Evolutionary conservation across 2,113 vertebrate genomes (phyloP).

Genomic region (Petrocephalus zakoni): DNA sequence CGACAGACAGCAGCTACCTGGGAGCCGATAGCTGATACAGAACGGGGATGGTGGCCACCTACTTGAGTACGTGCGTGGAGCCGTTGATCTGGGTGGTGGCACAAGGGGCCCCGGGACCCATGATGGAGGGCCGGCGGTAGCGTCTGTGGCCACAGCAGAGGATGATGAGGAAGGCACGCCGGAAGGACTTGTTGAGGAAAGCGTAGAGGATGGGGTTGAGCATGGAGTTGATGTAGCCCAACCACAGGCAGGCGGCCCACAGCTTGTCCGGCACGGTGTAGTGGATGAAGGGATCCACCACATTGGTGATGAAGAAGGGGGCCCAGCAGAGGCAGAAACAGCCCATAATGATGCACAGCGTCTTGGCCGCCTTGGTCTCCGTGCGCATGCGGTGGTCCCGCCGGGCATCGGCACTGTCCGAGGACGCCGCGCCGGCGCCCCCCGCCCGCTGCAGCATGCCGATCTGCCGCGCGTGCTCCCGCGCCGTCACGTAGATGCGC

Average conservation of each 20-base stretch:
- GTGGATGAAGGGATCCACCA: conserved; percentile 93
- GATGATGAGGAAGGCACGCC: conserved; percentile 98
- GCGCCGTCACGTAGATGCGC: conserved; percentile 91
- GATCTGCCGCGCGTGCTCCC: conserved; percentile 88
- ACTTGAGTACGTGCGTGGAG: conserved; percentile 93
- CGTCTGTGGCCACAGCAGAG: conserved; percentile 90
- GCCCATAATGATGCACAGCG: conserved; percentile 96
- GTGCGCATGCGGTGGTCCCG: conserved; percentile 89
- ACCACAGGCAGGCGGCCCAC: conserved; percentile 93
- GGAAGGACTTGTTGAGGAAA: conserved; percentile 98
- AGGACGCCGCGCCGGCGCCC: conserved; percentile 47
- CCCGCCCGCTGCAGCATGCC: conserved; percentile 81
- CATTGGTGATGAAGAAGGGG: conserved; percentile 92
- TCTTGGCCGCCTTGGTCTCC: conserved; percentile 97
- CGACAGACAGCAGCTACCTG: neutral
- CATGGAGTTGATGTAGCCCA: conserved; percentile 99
- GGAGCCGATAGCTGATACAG: neutral
- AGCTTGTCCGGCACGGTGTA: conserved; percentile 84
- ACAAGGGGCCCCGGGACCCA: conserved; percentile 73
- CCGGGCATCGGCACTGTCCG: conserved; percentile 74
- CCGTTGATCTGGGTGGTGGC: conserved; percentile 89
- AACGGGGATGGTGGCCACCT: conserved; percentile 45
- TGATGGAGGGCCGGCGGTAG: conserved; percentile 80
- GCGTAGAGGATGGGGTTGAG: conserved; percentile 98
- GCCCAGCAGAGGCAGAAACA: conserved; percentile 99